A percentile compares a stretch with the other conserved stretches of the same genome.
These are phyloP conservation scores for Myotis planiceps DNA, from an alignment of 2,797 vertebrate genomes.

Conservation along the genomic window DNA sequence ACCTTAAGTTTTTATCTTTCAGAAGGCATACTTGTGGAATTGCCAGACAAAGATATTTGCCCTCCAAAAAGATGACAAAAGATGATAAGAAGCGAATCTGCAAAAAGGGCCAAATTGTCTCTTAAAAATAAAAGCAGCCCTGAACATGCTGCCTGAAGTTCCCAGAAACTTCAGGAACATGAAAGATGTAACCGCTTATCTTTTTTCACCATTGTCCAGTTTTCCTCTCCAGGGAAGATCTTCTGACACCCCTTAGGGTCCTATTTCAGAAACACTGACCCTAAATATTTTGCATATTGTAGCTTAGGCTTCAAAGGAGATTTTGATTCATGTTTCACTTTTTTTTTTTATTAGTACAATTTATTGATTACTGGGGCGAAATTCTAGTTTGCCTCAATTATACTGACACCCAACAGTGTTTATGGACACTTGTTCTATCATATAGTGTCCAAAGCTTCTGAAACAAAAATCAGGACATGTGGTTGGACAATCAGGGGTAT, in stretches of 20 bases:
- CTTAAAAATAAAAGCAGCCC: not conserved
- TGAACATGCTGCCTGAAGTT: not conserved
- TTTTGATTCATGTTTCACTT: not conserved
- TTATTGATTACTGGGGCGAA: not conserved
- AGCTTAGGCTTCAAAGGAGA: not conserved
- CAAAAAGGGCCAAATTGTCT: not conserved
- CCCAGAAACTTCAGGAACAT: not conserved
- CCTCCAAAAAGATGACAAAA: not conserved
- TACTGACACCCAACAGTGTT: not conserved
- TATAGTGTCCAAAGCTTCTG: not conserved
- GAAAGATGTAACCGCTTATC: not conserved
- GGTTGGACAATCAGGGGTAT: not conserved
- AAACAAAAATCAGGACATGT: slow-evolving; percentile 1
- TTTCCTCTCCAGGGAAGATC: not conserved
- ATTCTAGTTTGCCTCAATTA: not conserved
- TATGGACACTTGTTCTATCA: not conserved
- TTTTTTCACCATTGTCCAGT: not conserved
- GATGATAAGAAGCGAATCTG: not conserved
- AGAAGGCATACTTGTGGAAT: not conserved
- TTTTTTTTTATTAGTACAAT: not conserved
- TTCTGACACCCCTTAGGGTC: not conserved
- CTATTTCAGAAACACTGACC: not conserved
- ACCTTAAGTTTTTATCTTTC: not conserved
- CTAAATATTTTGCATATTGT: not conserved
- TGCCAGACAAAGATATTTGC: not conserved